A percentile compares a stretch with the other conserved stretches of the same genome.
Evolutionary conservation across 2,797 vertebrate species (phyloP).

Genomic region (Propithecus deckenii): DNA sequence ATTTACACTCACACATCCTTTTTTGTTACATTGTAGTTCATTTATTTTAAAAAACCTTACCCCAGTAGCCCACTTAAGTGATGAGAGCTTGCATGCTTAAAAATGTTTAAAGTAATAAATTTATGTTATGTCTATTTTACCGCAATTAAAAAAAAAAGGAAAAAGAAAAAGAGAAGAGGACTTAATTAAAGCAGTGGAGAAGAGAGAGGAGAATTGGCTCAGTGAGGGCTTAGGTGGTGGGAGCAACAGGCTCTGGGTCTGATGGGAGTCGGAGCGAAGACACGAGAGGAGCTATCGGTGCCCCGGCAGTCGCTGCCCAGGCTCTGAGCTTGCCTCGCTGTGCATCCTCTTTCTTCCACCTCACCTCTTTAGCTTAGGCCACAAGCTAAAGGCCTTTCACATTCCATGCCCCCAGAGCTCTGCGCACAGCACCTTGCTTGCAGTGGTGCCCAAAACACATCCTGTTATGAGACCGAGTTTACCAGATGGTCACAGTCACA

Average conservation of each 20-base stretch:
- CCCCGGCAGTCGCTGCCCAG: background rate
- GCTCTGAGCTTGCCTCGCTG: background rate
- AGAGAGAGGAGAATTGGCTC: background rate
- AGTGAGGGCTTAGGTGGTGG: accelerated
- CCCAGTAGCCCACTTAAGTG: background rate
- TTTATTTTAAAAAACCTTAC: background rate
- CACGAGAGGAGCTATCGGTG: accelerated
- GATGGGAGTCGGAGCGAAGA: background rate
- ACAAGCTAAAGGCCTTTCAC: background rate
- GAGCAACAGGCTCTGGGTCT: background rate
- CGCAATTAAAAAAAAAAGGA: background rate
- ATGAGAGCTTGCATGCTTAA: background rate
- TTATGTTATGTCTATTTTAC: background rate
- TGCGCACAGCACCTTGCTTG: background rate
- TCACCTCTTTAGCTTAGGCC: background rate
- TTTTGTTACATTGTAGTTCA: background rate
- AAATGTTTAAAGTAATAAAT: background rate
- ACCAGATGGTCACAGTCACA: background rate
- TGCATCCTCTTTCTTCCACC: background rate
- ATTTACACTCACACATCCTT: background rate
- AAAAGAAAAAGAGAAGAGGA: background rate
- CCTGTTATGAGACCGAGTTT: background rate
- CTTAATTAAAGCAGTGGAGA: background rate
- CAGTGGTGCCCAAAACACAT: background rate
- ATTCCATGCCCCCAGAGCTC: background rate